A percentile compares a stretch with the other conserved stretches of the same genome.
These are phyloP conservation scores for Acridotheres tristis DNA, from an alignment of 2,797 vertebrate genomes.

Conservation along the genomic window DNA sequence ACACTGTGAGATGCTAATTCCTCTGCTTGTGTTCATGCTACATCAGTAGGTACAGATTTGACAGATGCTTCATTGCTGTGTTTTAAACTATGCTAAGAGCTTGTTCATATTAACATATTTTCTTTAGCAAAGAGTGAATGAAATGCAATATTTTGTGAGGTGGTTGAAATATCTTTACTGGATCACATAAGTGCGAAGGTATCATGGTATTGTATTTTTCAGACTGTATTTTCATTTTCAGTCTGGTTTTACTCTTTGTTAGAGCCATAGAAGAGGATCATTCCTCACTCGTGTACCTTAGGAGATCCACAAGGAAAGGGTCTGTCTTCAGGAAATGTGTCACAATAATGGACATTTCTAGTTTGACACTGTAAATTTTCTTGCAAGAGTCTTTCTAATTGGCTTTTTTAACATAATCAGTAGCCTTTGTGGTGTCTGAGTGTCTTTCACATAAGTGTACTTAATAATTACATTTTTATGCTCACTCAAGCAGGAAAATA, in stretches of 20 bases:
- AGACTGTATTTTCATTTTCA: not conserved
- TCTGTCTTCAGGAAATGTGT: not conserved
- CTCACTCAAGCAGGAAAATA: not conserved
- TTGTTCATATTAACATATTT: not conserved
- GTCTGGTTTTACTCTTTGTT: not conserved
- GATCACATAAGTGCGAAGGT: not conserved
- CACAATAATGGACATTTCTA: not conserved
- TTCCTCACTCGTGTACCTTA: not conserved
- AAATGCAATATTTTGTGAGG: not conserved
- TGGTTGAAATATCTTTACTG: not conserved
- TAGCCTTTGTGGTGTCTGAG: not conserved
- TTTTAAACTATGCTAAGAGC: not conserved
- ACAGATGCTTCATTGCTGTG: not conserved
- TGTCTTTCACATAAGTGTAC: not conserved
- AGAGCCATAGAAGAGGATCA: not conserved
- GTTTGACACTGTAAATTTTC: not conserved
- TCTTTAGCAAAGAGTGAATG: not conserved
- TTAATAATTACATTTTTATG: not conserved
- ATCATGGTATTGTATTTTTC: not conserved
- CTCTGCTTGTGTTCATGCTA: not conserved
- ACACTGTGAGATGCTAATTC: not conserved
- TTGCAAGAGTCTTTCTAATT: not conserved
- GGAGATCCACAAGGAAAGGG: not conserved
- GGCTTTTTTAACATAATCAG: not conserved
- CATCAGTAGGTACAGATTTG: not conserved